A percentile compares a stretch with the other conserved stretches of the same genome.
phyloP scores from a whole-genome alignment of 2,888 invertebrate species.

The Tenthredo mesomela region DNA sequence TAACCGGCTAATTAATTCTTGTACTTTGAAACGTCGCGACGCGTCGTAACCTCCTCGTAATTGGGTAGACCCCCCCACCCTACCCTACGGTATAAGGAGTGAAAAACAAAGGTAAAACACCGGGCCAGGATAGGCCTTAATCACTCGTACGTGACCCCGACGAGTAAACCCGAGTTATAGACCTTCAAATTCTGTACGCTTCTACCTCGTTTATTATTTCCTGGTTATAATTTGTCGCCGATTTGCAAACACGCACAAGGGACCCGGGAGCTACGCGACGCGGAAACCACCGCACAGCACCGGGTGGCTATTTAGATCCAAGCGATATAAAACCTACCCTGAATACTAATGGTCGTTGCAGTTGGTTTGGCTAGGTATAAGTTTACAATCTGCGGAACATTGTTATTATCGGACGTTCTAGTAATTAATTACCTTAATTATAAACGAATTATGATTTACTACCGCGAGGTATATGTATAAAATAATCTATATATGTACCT shows the following conservation, averaged over 20 bases:
- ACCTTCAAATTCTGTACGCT: slow-evolving; percentile 22
- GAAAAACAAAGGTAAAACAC: slow-evolving; percentile 34
- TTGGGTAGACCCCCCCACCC: background rate
- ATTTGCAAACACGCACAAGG: slow-evolving; percentile 42
- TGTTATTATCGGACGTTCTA: slow-evolving; percentile 44
- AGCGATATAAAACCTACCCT: slow-evolving; percentile 46
- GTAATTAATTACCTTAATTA: slow-evolving; percentile 51
- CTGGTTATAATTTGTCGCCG: slow-evolving; percentile 40
- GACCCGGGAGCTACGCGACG: background rate
- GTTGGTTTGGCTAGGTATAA: background rate
- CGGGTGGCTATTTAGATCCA: slow-evolving; percentile 38
- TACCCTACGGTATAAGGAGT: background rate
- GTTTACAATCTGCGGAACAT: slow-evolving; percentile 39
- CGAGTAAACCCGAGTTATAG: background rate
- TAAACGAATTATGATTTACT: slow-evolving; percentile 40
- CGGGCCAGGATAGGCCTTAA: background rate
- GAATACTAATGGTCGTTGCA: slow-evolving; percentile 40
- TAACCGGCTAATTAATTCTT: slow-evolving; percentile 33
- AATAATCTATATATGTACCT: background rate
- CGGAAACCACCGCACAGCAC: background rate
- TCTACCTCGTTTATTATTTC: slow-evolving; percentile 41
- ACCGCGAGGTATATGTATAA: too few relatives aligned
- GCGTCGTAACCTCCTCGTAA: background rate
- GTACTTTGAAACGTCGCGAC: background rate
- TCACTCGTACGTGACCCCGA: slow-evolving; percentile 29